These are phyloP conservation scores for Pelecanus crispus DNA, from an alignment of 2,113 vertebrate species.

Conservation along the genomic window DNA sequence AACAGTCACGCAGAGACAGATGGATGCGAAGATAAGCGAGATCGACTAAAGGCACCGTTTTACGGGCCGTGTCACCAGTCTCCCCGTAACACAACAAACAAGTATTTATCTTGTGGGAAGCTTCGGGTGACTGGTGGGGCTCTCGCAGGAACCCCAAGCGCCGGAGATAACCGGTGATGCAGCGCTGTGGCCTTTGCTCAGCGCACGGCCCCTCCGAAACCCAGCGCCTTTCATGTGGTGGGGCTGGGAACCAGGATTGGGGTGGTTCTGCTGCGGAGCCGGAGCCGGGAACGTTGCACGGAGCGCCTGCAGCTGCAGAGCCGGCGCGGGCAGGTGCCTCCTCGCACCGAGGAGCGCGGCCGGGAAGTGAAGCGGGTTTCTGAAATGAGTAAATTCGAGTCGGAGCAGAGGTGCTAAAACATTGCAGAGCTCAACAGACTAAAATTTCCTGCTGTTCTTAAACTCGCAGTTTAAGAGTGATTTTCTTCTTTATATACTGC, in stretches of 20 bases:
- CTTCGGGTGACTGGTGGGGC: background rate
- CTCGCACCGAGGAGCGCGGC: background rate
- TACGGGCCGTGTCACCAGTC: background rate
- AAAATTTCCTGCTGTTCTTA: background rate
- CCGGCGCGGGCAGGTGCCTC: background rate
- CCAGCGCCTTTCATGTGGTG: background rate
- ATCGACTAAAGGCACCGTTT: background rate
- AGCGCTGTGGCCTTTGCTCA: background rate
- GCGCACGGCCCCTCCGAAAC: background rate
- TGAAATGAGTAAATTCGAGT: background rate
- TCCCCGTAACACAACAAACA: background rate
- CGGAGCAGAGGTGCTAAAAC: background rate
- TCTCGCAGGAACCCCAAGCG: background rate
- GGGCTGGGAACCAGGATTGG: background rate
- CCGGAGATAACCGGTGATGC: background rate
- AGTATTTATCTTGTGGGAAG: background rate
- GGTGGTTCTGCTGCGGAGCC: background rate
- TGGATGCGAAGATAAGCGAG: background rate
- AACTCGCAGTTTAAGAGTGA: background rate
- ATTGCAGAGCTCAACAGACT: background rate
- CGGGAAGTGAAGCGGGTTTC: background rate
- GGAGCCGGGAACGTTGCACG: background rate
- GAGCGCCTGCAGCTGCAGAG: background rate
- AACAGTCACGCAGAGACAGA: background rate
- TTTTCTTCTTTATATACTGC: background rate